Conservation (phyloP, 2,797 vertebrate species). For the Microchirus variegatus region DNA sequence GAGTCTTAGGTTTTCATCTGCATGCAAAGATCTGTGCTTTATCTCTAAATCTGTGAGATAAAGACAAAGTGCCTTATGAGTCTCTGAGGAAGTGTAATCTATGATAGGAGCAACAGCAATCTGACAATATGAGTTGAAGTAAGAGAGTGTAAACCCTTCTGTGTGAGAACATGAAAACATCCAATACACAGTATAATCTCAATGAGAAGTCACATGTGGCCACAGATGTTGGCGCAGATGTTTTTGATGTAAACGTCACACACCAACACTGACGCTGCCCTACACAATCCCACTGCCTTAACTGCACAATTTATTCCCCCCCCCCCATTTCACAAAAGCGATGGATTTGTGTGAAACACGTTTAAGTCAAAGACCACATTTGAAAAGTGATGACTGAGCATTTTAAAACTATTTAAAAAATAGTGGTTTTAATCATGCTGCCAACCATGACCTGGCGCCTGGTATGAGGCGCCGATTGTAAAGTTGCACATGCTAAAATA, state of each 20-base stretch:
- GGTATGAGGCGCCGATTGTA: too few relatives aligned
- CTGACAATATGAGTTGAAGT: constrained; percentile 21
- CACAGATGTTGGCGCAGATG: constrained; percentile 24
- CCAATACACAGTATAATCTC: constrained; percentile 35
- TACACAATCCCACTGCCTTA: neutral
- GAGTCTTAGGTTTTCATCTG: constrained; percentile 47
- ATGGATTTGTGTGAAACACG: neutral
- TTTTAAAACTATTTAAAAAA: too few relatives aligned
- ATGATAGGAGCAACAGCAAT: constrained; percentile 53
- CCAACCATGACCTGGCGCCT: neutral
- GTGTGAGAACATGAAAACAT: constrained; percentile 39
- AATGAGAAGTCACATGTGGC: constrained; percentile 33
- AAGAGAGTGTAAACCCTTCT: neutral
- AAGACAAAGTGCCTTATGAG: constrained; percentile 57
- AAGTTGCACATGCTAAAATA: too few relatives aligned
- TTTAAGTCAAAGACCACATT: constrained; percentile 33
- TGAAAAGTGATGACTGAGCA: constrained; percentile 2
- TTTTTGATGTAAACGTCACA: constrained; percentile 3
- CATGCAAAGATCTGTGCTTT: constrained; percentile 57
- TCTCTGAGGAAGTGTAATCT: constrained; percentile 69
- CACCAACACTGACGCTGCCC: too few relatives aligned
- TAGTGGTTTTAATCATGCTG: constrained; percentile 27
- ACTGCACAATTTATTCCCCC: neutral
- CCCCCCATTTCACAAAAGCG: too few relatives aligned
- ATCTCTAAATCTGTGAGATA: constrained; percentile 63